Percentiles rank a stretch among this genome's conserved stretches.
phyloP scores from a whole-genome alignment of 2,113 vertebrate species.

The Pampusana beccarii region DNA sequence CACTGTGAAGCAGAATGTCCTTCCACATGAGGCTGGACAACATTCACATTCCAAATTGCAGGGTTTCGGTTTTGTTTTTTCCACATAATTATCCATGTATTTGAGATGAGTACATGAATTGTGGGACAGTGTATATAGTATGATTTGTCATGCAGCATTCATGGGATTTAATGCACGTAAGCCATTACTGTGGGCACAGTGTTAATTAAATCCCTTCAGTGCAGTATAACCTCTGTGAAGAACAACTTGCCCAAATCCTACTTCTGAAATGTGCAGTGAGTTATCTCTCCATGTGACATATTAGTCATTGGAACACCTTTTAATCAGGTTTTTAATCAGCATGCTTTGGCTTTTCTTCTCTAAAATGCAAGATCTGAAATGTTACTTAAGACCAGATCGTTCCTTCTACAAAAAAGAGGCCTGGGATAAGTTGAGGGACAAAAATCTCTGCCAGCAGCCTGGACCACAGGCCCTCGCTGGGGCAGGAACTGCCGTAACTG shows the following conservation, averaged over 20 bases:
- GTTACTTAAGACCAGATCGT: not conserved
- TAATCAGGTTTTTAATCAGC: conserved; percentile 9
- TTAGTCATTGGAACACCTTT: not conserved
- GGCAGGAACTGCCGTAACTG: not conserved
- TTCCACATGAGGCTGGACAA: conserved; percentile 29
- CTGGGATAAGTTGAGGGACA: not conserved
- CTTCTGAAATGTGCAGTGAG: not conserved
- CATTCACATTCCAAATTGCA: conserved; percentile 8
- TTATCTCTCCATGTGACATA: not conserved
- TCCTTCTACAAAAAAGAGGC: not conserved
- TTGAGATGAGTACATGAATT: not conserved
- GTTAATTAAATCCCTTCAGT: not conserved
- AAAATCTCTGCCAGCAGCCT: not conserved
- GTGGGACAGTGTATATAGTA: not conserved
- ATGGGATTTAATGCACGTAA: not conserved
- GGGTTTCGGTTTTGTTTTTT: not conserved
- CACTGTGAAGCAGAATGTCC: conserved; percentile 61
- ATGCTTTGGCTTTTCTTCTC: not conserved
- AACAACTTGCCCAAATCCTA: not conserved
- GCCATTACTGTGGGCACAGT: not conserved
- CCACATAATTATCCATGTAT: not conserved
- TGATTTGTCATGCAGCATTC: not conserved
- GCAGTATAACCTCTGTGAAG: not conserved
- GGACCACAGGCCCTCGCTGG: not conserved
- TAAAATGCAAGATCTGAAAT: not conserved